phyloP scores from a whole-genome alignment of 1,140 invertebrate species.

The Brachionus rubens region DNA sequence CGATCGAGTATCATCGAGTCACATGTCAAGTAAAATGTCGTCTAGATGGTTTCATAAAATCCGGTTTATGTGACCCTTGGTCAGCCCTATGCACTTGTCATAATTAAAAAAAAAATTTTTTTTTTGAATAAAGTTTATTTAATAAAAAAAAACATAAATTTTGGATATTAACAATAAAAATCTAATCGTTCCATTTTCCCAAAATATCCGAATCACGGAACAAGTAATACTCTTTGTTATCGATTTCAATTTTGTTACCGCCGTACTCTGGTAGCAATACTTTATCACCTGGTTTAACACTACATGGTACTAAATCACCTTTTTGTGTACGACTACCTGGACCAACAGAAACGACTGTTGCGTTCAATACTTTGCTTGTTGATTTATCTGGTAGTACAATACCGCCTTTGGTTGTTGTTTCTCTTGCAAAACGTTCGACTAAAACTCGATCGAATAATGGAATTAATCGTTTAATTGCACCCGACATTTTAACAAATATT shows the following conservation, averaged over 20 bases:
- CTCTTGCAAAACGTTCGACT: conserved; percentile 83
- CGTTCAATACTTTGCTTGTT: conserved; percentile 84
- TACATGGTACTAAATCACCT: conserved; percentile 61
- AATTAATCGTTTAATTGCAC: conserved; percentile 44
- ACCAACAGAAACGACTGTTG: conserved; percentile 89
- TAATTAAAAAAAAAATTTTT: too few species aligned
- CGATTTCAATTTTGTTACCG: conserved; percentile 76
- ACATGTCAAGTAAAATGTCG: background rate
- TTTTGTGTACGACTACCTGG: conserved; percentile 77
- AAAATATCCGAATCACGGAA: conserved; percentile 46
- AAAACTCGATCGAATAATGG: conserved; percentile 93
- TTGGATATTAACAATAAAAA: too few species aligned
- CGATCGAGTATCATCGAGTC: background rate
- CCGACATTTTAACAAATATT: conserved; percentile 15
- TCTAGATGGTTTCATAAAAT: too few species aligned
- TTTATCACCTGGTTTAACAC: conserved; percentile 85
- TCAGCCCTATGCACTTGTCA: too few species aligned
- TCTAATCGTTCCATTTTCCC: conserved; percentile 42
- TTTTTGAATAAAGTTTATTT: too few species aligned
- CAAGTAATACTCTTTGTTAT: conserved; percentile 61
- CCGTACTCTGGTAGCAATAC: conserved; percentile 96
- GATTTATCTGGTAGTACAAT: conserved; percentile 97
- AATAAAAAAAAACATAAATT: too few species aligned
- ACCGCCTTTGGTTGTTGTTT: conserved; percentile 90
- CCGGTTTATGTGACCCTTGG: too few species aligned